Base-by-base conservation (phyloP, 2,888 invertebrate species). In the Caenorhabditis sinica region DNA sequence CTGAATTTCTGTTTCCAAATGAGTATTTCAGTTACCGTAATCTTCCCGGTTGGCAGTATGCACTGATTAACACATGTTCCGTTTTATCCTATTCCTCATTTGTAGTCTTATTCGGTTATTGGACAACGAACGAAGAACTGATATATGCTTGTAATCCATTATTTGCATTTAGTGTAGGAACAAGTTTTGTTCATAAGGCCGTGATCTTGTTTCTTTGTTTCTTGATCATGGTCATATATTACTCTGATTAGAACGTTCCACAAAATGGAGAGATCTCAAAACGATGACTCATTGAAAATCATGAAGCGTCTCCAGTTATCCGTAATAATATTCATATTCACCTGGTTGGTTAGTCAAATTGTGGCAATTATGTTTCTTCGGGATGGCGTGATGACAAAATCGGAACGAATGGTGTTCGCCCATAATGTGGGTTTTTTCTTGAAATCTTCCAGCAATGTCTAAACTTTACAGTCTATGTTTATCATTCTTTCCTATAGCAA, bases 311-410 rank as follows among this genome's bases (percentile, higher is more conserved):
- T 66, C 33, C 49, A 66, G 17, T 33, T 66, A 20, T 66, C 66
- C n/a, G 66, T 66, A 1, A 40, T 66, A 0, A 66, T 66, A 28
- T 66, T 49, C 51, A 28, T 66, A 15, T 51, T 66, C 51, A 66
- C 66, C 13, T 66, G 66, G 66, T 49, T 66, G 6, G 17, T 66
- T n/a, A 66, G 66, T 33, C 66, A 66, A 17, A 20, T 51, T 20
- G 9, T 66, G 5, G 49, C 66, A 9, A 17, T 66, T 15, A 20
- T 66, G 5, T 65, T 65, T 43, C 65, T 65, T 13, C 45, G 45
- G 17, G 65, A 65, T 45, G 65, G 45, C 15, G 28, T 17, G 1
- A 45, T 45, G 45, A 28, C 28, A 4, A 43, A 65, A 45, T 45
- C 45, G 33, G 63, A 63, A 36, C 11, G 28, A 43, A 40, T 63